Conservation (phyloP, 2,888 invertebrate species). For the Sphaerophoria rueppellii region DNA sequence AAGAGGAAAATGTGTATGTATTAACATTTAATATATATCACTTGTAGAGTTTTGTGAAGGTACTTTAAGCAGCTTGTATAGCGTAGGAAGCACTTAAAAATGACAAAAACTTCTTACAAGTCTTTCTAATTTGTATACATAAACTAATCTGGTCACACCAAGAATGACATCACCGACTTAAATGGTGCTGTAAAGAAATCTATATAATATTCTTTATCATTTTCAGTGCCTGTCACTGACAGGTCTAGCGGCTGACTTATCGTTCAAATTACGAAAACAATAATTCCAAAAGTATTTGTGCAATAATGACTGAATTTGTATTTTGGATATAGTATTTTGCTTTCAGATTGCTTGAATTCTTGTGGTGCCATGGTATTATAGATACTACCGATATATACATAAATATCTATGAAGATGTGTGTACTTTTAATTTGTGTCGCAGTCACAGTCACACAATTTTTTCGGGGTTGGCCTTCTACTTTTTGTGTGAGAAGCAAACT, state of each 20-base stretch:
- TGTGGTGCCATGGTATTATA: constrained; percentile 49
- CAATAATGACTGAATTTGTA: constrained; percentile 49
- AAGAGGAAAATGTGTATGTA: too few relatives aligned
- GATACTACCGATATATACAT: constrained; percentile 31
- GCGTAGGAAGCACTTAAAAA: too few relatives aligned
- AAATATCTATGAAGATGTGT: constrained; percentile 10
- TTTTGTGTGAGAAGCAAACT: constrained; percentile 55
- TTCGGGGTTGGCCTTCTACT: constrained; percentile 59
- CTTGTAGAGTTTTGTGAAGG: too few relatives aligned
- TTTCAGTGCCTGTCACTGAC: constrained; percentile 1
- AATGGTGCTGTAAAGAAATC: constrained; percentile 11
- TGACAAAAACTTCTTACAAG: too few relatives aligned
- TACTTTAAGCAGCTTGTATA: too few relatives aligned
- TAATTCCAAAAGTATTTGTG: constrained; percentile 24
- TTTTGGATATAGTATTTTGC: constrained; percentile 44
- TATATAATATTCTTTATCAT: constrained; percentile 8
- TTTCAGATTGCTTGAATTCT: constrained; percentile 34
- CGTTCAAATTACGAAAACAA: constrained; percentile 7
- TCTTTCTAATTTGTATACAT: too few relatives aligned
- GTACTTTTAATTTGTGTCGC: constrained; percentile 3
- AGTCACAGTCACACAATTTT: constrained; percentile 55
- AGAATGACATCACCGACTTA: background rate
- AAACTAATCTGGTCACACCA: constrained; percentile 11
- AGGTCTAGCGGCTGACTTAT: background rate
- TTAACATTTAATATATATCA: too few relatives aligned